Conservation (phyloP, 2,888 invertebrate species). For the Pediacus dermestoides region DNA sequence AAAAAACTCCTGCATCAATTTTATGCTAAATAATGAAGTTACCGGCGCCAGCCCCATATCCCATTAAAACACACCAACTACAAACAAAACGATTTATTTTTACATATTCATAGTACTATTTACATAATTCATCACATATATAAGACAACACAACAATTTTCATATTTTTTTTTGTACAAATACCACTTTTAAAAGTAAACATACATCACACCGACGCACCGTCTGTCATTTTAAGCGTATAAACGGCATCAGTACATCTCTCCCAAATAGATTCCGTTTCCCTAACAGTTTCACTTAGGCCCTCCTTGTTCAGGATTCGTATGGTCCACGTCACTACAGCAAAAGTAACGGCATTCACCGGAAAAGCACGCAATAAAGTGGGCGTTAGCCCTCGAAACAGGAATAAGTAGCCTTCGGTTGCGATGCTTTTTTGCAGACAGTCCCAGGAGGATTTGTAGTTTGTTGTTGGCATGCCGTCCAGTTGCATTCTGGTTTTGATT, state of each 20-base stretch:
- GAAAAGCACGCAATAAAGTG: constrained; percentile 82
- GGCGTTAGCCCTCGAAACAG: constrained; percentile 74
- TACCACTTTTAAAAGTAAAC: constrained; percentile 9
- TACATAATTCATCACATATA: constrained; percentile 19
- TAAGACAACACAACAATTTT: constrained; percentile 17
- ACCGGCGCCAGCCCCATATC: too few species aligned
- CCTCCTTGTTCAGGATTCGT: constrained; percentile 45
- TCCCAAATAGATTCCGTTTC: constrained; percentile 23
- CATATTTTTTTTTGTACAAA: too few species aligned
- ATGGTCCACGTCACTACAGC: constrained; percentile 80
- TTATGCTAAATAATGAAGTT: too few species aligned
- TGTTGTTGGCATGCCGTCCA: constrained; percentile 55
- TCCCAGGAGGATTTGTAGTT: constrained; percentile 69
- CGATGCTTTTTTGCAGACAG: constrained; percentile 68
- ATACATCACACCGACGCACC: constrained; percentile 16
- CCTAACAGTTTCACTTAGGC: constrained; percentile 14
- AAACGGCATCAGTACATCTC: constrained; percentile 28
- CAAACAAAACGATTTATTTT: constrained; percentile 17
- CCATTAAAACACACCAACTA: too few species aligned
- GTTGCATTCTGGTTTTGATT: constrained; percentile 83
- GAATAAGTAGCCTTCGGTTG: constrained; percentile 65
- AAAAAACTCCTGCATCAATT: too few species aligned
- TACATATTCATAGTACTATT: constrained; percentile 20
- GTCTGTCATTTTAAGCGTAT: constrained; percentile 25
- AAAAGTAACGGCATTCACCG: constrained; percentile 90